Conservation (phyloP, 2,797 vertebrate genomes). For the Steatocranus sp. region DNA sequence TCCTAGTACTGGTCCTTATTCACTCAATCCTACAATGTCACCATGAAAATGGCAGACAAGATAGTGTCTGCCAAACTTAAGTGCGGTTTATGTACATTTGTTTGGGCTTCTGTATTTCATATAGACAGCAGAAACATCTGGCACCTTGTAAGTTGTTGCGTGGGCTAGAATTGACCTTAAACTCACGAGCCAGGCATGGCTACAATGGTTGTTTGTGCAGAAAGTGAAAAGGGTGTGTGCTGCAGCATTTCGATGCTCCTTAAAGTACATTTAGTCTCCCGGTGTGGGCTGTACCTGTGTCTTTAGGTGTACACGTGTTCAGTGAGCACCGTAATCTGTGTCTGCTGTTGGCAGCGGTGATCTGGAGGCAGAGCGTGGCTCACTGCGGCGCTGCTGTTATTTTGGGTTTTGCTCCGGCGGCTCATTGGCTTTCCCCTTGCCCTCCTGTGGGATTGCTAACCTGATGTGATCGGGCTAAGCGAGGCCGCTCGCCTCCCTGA, state of each 20-base stretch:
- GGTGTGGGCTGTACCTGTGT: not conserved
- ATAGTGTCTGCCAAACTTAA: not conserved
- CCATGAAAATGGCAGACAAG: not conserved
- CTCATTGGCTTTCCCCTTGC: slow-evolving; percentile 33
- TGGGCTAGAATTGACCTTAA: not conserved
- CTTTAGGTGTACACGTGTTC: not conserved
- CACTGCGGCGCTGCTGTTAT: not conserved
- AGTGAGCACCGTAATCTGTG: not conserved
- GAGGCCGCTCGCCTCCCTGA: not conserved
- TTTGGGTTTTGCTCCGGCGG: not conserved
- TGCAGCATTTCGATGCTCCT: not conserved
- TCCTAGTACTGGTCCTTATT: not conserved
- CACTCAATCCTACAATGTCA: not conserved
- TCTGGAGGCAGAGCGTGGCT: slow-evolving; percentile 32
- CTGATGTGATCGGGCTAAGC: slow-evolving; percentile 26
- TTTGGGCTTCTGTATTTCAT: not conserved
- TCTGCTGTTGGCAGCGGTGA: not conserved
- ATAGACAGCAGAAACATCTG: not conserved
- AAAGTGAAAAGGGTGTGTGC: not conserved
- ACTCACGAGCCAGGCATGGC: not conserved
- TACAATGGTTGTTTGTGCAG: not conserved
- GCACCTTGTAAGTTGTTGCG: not conserved
- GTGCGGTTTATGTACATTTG: not conserved
- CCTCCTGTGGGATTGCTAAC: slow-evolving; percentile 16
- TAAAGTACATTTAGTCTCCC: not conserved